Evolutionary conservation across 2,888 invertebrate genomes (phyloP), one percentile per base, ranked within the genome.

Genomic region (Gymnocheta viridis): DNA sequence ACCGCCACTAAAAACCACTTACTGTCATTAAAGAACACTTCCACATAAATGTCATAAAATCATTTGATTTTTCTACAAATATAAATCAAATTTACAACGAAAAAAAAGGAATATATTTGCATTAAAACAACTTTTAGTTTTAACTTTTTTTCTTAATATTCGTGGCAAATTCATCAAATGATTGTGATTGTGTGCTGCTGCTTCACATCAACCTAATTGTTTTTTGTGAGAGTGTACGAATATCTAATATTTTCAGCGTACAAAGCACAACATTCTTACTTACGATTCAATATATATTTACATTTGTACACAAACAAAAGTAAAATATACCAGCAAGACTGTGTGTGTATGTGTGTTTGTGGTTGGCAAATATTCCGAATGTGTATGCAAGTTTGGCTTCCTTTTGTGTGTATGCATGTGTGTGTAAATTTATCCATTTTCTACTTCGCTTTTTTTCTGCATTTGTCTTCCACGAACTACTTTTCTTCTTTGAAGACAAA

Each of bases 401-500:
- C 14, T 54, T 60, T 60, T 47, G 12, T 44, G n/a, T n/a, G n/a
- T 44, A 2, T 60, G 12, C 7, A 5, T 4, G 10, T 54, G 17
- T 51, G 49, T 49, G 19, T n/a, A 74, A 74, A 62, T 54, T 64
- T 44, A 62, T 66, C 24, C 74, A 22, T 66, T 60, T 66, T 5
- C 4, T 44, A 29, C 41, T 81, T 70, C 79, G 44, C 19, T 44
- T 44, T 54, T 44, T 49, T n/a, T n/a, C 22, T 51, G 10, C 24
- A 54, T 41, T 73, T 72, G 56, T 73, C 41, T 74, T 73, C 14
- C 19, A 7, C 41, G 35, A 60, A 81, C 74, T 69, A 60, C 64
- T 72, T 66, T 82, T 76, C 66, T 73, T 85, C 67, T 70, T 69
- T 79, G 79, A 86, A 87, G 88, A 85, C 87, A 89, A 90, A 89